These are phyloP conservation scores for Xanthorhoe designata DNA, from an alignment of 2,888 invertebrate species.

Conservation along the genomic window DNA sequence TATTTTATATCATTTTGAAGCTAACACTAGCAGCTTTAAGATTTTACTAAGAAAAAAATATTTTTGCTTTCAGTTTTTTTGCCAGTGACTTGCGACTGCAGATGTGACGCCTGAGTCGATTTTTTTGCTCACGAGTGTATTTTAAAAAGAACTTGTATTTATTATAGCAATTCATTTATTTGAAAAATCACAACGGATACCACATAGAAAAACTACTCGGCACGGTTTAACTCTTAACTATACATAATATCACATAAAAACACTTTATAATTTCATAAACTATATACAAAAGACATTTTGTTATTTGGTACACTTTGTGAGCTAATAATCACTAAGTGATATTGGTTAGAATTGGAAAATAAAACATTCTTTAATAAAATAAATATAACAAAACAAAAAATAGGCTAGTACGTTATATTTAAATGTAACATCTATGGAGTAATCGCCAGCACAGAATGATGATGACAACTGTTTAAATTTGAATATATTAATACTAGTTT, in stretches of 20 bases:
- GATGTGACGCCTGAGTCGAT: no score
- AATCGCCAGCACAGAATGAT: background rate
- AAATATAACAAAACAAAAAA: constrained; percentile 33
- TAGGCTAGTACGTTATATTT: constrained; percentile 1
- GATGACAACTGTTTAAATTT: background rate
- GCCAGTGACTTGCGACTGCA: no score
- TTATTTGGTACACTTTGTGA: constrained; percentile 74
- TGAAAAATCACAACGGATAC: constrained; percentile 85
- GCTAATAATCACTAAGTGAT: constrained; percentile 64
- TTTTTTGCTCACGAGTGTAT: no score
- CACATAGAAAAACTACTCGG: constrained; percentile 86
- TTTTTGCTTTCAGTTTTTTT: no score
- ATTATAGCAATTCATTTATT: constrained; percentile 81
- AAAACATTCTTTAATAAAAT: constrained; percentile 39
- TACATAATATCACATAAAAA: constrained; percentile 85
- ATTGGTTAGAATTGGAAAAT: constrained; percentile 51
- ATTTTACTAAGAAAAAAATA: no score
- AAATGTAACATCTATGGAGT: background rate
- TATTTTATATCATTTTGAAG: no score
- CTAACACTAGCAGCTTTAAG: no score
- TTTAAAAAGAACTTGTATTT: constrained; percentile 11
- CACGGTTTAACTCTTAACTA: constrained; percentile 85
- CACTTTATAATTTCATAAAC: constrained; percentile 81
- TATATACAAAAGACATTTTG: constrained; percentile 74
- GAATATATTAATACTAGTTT: background rate